Base-by-base conservation (phyloP, 2,888 invertebrate species). In the Bugulina stolonifera region DNA sequence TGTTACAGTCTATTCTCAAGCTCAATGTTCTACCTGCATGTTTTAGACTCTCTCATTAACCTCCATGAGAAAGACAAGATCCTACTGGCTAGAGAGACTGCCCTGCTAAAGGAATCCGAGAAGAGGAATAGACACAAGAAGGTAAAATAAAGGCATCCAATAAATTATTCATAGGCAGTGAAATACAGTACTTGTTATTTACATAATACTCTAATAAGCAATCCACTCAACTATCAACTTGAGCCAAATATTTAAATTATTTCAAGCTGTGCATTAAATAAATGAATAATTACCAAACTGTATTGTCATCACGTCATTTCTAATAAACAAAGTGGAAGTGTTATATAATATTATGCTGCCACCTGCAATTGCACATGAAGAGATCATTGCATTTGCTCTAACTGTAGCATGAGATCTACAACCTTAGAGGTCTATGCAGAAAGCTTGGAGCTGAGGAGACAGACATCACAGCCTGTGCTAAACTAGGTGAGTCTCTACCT, bases 1-100 rank as follows among this genome's bases (percentile, higher is more conserved):
- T n/a, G n/a, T n/a, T n/a, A n/a, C n/a, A n/a, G n/a, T n/a, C n/a
- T n/a, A n/a, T n/a, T n/a, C n/a, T n/a, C n/a, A n/a, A n/a, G n/a
- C n/a, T n/a, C n/a, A n/a, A n/a, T n/a, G n/a, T n/a, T n/a, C n/a
- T n/a, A n/a, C n/a, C n/a, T n/a, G n/a, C n/a, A n/a, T n/a, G n/a
- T 18, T 64, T 32, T 64, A 64, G 64, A 64, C 27, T 64, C 64
- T 64, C 64, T 64, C 64, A 64, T 64, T 18, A 64, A 64, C 64
- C 32, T 64, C 1, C 64, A 64, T 32, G 64, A 64, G 27, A 64
- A 64, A 64, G 64, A 64, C 32, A 64, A 64, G n/a, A 64, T 64
- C 32, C 32, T 64, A 34, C 64, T 64, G 5, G 27, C 64, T 29
- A 64, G 64, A 34, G 64, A 64, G n/a, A 64, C 64, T 14, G 64